These are phyloP conservation scores for Emydocephalus ijimae DNA, from an alignment of 2,113 vertebrate species.

Conservation along the genomic window DNA sequence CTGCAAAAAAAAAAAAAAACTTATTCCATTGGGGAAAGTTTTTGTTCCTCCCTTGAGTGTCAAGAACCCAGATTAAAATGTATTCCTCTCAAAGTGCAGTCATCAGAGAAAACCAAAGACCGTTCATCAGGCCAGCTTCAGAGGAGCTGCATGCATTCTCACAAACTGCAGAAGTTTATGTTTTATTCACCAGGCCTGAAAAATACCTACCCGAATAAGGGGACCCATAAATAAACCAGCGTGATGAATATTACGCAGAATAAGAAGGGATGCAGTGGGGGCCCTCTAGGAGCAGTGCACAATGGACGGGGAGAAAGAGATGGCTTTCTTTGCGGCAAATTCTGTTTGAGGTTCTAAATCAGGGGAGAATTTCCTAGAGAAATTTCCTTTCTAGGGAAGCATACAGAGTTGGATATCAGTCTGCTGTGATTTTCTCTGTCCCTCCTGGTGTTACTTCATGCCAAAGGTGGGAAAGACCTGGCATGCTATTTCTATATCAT, in stretches of 20 bases:
- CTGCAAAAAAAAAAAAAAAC: not conserved
- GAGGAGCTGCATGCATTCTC: conserved; percentile 53
- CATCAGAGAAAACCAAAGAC: conserved; percentile 61
- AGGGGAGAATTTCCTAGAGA: accelerated
- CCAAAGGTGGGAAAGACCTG: not conserved
- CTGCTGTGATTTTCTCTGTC: not conserved
- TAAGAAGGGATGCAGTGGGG: conserved; percentile 64
- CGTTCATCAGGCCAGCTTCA: conserved; percentile 64
- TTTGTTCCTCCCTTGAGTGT: conserved; percentile 38
- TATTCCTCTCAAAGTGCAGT: conserved; percentile 66
- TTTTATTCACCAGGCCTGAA: conserved; percentile 88
- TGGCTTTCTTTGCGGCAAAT: conserved; percentile 9
- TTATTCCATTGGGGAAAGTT: conserved; percentile 50
- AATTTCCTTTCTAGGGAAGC: not conserved
- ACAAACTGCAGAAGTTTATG: conserved; percentile 70
- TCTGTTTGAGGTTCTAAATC: not conserved
- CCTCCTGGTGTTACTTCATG: not conserved
- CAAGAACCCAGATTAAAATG: conserved; percentile 66
- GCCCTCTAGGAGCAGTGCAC: conserved; percentile 38
- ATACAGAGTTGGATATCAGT: not conserved
- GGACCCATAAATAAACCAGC: conserved; percentile 72
- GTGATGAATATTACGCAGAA: conserved; percentile 71
- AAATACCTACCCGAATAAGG: conserved; percentile 74
- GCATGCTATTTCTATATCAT: not conserved
- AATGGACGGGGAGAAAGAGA: conserved; percentile 17